These are phyloP conservation scores for Erynnis tages DNA, from an alignment of 2,888 invertebrate species.

Conservation along the genomic window DNA sequence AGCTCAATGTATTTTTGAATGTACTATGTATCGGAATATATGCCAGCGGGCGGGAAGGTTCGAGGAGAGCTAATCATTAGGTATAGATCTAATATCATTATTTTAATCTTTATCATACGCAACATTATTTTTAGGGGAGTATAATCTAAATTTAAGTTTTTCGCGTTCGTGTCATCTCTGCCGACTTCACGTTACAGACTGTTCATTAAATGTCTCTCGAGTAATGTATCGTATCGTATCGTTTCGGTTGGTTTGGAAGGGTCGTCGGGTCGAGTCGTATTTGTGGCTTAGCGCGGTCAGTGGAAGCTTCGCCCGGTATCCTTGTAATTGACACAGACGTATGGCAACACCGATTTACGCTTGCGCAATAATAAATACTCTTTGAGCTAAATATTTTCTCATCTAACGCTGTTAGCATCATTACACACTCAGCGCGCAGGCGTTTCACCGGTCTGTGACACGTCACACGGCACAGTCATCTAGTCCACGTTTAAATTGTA, in stretches of 20 bases:
- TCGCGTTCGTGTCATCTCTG: conserved; percentile 38
- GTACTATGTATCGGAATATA: conserved; percentile 9
- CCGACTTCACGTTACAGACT: conserved; percentile 56
- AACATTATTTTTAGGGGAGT: conserved; percentile 77
- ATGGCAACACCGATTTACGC: conserved; percentile 14
- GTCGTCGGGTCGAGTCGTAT: conserved; percentile 40
- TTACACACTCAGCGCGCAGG: background rate
- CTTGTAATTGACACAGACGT: background rate
- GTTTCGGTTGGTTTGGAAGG: conserved; percentile 39
- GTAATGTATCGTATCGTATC: conserved; percentile 35
- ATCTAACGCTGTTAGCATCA: too few relatives aligned
- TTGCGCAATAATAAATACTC: conserved; percentile 6
- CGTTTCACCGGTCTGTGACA: conserved; percentile 5
- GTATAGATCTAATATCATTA: conserved; percentile 76
- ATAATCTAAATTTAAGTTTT: conserved; percentile 74
- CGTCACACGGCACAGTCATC: conserved; percentile 31
- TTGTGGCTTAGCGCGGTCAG: conserved; percentile 29
- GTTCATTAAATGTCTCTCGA: conserved; percentile 41
- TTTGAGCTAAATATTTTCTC: too few relatives aligned
- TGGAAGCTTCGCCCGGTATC: conserved; percentile 32
- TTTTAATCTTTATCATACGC: conserved; percentile 75
- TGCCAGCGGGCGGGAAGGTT: conserved; percentile 28
- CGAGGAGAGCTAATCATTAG: conserved; percentile 42
- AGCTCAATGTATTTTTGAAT: conserved; percentile 33
- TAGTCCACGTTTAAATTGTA: conserved; percentile 46